phyloP scores from a whole-genome alignment of 2,113 vertebrate species.

The Halichoeres trimaculatus region DNA sequence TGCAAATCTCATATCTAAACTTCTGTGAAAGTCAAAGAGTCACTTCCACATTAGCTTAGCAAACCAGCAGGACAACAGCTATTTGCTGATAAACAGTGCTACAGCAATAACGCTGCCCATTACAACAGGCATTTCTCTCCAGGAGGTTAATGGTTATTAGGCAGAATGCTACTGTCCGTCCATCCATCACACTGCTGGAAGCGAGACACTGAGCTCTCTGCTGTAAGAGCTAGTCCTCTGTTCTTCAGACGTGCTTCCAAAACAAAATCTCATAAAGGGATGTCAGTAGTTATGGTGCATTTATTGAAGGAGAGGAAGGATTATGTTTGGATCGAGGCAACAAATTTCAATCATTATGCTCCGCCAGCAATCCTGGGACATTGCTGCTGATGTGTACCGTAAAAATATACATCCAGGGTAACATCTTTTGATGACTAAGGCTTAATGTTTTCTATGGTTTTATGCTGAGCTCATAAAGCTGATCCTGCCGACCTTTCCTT shows the following conservation, averaged over 20 bases:
- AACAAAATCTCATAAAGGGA: slow-evolving; percentile 21
- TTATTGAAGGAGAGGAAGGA: slow-evolving; percentile 18
- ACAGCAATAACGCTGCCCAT: slow-evolving; percentile 60
- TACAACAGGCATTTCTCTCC: slow-evolving; percentile 60
- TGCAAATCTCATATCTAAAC: slow-evolving; percentile 3
- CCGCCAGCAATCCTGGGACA: neutral
- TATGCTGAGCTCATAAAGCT: slow-evolving; percentile 31
- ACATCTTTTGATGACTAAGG: slow-evolving; percentile 35
- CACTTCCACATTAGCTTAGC: slow-evolving; percentile 13
- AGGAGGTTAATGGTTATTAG: slow-evolving; percentile 76
- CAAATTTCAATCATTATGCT: slow-evolving; percentile 45
- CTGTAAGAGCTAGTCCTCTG: slow-evolving; percentile 8
- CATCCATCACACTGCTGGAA: slow-evolving; percentile 71
- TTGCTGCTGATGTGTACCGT: slow-evolving; percentile 22
- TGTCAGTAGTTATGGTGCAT: slow-evolving; percentile 17
- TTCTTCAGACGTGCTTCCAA: slow-evolving; percentile 20
- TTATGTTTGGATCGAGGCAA: slow-evolving; percentile 38
- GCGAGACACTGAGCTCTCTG: slow-evolving; percentile 30
- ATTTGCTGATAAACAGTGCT: slow-evolving; percentile 58
- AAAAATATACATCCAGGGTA: slow-evolving; percentile 30
- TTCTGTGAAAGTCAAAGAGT: slow-evolving; percentile 38
- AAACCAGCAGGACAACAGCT: slow-evolving; percentile 56
- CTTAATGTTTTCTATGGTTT: slow-evolving; percentile 22
- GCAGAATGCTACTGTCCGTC: slow-evolving; percentile 52
- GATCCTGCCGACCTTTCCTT: slow-evolving; percentile 12